Evolutionary conservation across 1,140 invertebrate genomes (phyloP).

Genomic region (Hesperophylax magnus): DNA sequence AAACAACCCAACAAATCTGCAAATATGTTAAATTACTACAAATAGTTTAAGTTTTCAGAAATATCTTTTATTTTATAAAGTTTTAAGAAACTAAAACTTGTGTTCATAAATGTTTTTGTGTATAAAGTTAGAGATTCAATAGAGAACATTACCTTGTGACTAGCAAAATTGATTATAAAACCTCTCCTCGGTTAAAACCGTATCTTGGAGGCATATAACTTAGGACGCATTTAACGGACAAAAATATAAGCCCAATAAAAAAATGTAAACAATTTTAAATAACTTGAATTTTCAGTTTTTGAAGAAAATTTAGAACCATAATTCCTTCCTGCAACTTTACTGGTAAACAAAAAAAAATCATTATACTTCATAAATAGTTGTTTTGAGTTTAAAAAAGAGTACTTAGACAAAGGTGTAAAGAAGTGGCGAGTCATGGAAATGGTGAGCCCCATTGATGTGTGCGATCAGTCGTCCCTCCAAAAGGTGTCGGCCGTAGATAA

Average conservation of each 20-base stretch:
- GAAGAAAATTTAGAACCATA: too few relatives aligned
- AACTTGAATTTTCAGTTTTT: too few relatives aligned
- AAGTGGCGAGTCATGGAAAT: constrained; percentile 83
- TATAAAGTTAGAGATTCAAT: neutral
- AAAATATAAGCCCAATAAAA: neutral
- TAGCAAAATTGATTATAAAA: neutral
- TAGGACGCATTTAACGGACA: too few relatives aligned
- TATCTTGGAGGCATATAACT: too few relatives aligned
- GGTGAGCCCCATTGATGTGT: constrained; percentile 85
- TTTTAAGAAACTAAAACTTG: neutral
- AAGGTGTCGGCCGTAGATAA: constrained; percentile 86
- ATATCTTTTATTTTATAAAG: too few relatives aligned
- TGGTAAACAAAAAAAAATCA: too few relatives aligned
- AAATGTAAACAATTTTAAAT: neutral
- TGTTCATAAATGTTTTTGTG: neutral
- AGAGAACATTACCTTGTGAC: neutral
- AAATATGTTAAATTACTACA: too few relatives aligned
- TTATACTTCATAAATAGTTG: neutral
- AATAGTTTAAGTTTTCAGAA: too few relatives aligned
- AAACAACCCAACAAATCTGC: too few relatives aligned
- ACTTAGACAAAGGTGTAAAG: constrained; percentile 77
- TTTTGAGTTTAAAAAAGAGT: neutral
- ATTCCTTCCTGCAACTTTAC: too few relatives aligned
- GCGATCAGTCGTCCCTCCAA: constrained; percentile 86
- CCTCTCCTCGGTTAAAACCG: too few relatives aligned